phyloP scores from a whole-genome alignment of 2,888 invertebrate genomes.

The Mythimna lalbum region DNA sequence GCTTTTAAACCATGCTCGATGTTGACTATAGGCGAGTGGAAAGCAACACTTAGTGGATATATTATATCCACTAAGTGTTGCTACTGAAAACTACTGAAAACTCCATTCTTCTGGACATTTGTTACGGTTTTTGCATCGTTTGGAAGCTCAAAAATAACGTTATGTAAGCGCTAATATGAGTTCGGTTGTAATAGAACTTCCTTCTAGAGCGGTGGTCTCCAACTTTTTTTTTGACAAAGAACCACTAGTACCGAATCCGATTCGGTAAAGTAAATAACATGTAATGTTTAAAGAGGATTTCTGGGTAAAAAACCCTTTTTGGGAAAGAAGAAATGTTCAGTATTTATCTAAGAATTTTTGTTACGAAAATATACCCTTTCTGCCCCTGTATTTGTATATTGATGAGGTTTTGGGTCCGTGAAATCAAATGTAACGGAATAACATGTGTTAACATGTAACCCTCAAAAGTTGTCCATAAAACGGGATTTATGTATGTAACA shows the following conservation, averaged over 20 bases:
- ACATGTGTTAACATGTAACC: not conserved
- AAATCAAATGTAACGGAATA: not conserved
- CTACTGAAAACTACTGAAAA: not conserved
- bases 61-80: not conserved
- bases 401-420: not conserved
- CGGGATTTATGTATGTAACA: constrained; percentile 1
- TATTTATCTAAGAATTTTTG: constrained; percentile 19
- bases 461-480: constrained; percentile 13
- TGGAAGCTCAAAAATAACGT: not conserved
- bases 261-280: not conserved
- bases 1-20: too few relatives aligned
- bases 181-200: too few relatives aligned
- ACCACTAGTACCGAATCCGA: not conserved
- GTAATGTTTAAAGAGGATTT: constrained; percentile 2
- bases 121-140: not conserved
- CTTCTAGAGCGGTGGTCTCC: too few relatives aligned
- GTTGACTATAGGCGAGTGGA: too few relatives aligned
- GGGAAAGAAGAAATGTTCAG: not conserved
- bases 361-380: not conserved
- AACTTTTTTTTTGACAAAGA: too few relatives aligned
- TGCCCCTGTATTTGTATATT: constrained; percentile 27
- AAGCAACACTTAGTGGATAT: too few relatives aligned
- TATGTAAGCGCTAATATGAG: not conserved
- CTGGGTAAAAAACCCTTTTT: constrained; percentile 3
- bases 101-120: not conserved